These are phyloP conservation scores for Acanthaster planci DNA, from an alignment of 35 echinoderm and acorn worm species.

Conservation along the genomic window DNA sequence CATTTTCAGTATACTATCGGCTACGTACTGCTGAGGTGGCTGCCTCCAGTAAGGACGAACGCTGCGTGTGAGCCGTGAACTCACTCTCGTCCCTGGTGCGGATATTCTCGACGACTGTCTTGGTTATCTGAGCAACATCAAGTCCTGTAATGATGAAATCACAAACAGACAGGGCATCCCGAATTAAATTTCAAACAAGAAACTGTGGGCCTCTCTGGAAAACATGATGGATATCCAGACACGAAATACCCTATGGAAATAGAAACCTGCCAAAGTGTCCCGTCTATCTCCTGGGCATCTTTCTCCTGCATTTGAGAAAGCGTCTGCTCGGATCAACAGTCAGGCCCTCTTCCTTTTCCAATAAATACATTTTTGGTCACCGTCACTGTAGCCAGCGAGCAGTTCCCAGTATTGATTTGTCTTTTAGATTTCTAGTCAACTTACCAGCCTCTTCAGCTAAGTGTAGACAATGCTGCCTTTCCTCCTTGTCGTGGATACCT, in stretches of 20 bases:
- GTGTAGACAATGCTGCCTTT: constrained; percentile 85
- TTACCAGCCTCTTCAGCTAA: constrained; percentile 92
- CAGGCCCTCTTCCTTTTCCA: too few species aligned
- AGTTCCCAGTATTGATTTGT: too few species aligned
- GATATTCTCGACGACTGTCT: constrained; percentile 95
- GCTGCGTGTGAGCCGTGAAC: constrained; percentile 20
- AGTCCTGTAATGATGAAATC: constrained; percentile 59
- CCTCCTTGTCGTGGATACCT: constrained; percentile 82
- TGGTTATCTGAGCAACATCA: constrained; percentile 91
- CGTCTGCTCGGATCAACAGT: too few species aligned
- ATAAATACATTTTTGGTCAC: too few species aligned
- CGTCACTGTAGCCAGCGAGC: too few species aligned
- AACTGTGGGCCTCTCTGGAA: too few species aligned
- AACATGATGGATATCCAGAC: too few species aligned
- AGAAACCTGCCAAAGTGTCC: too few species aligned
- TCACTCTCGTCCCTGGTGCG: constrained; percentile 60
- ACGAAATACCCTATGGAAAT: too few species aligned
- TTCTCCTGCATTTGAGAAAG: too few species aligned
- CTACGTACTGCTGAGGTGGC: constrained; percentile 80
- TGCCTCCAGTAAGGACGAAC: constrained; percentile 57
- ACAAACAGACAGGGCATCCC: neutral
- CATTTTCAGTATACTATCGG: neutral
- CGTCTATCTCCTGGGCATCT: too few species aligned
- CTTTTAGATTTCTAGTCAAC: neutral
- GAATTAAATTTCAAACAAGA: too few species aligned